A percentile compares a stretch with the other conserved stretches of the same genome.
These are phyloP conservation scores for Hippocampus mohnikei DNA, from an alignment of 2,113 vertebrate genomes.

Conservation along the genomic window DNA sequence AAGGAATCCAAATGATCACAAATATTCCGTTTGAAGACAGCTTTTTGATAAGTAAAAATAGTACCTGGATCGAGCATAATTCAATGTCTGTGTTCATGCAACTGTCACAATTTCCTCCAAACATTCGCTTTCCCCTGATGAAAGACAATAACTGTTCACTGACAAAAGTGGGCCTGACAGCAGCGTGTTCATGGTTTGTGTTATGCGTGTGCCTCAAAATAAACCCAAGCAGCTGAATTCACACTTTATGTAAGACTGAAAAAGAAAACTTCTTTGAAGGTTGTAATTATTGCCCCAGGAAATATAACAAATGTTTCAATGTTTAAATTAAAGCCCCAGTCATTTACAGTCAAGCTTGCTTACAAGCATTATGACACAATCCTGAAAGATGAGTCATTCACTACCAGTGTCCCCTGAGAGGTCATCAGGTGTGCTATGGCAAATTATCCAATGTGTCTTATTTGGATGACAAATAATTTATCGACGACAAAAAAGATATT, in stretches of 20 bases:
- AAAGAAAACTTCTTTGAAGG: constrained; percentile 16
- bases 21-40: constrained; percentile 28
- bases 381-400: background rate
- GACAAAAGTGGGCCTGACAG: constrained; percentile 40
- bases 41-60: constrained; percentile 40
- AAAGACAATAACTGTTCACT: constrained; percentile 40
- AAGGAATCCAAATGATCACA: constrained; percentile 33
- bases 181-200: constrained; percentile 1
- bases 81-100: constrained; percentile 17
- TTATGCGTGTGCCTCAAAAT: constrained; percentile 11
- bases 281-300: constrained; percentile 23
- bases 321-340: constrained; percentile 35
- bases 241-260: constrained; percentile 18
- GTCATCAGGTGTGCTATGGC: background rate
- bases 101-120: constrained; percentile 36
- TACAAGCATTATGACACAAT: background rate
- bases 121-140: constrained; percentile 40
- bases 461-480: background rate
- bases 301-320: constrained; percentile 48
- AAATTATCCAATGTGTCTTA: background rate
- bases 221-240: constrained; percentile 8
- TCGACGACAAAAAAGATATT: no score
- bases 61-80: constrained; percentile 23
- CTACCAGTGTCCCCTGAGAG: background rate
- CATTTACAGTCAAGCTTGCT: constrained; percentile 5